Base-by-base conservation (phyloP, 2,888 invertebrate species). In the Megamerina dolium region DNA sequence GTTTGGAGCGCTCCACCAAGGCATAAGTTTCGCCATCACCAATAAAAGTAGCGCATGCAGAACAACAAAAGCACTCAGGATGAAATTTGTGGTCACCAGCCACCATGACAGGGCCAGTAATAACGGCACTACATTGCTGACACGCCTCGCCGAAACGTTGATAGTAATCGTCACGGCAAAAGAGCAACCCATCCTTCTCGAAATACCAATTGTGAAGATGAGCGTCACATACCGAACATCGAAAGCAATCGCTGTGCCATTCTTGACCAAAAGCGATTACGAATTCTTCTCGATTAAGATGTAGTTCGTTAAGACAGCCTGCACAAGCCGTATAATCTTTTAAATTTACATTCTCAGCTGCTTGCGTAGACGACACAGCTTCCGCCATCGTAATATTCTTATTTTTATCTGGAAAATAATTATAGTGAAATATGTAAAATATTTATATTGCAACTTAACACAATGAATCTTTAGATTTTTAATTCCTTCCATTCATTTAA, bases 71-170 rank as follows among this genome's bases (percentile, higher is more conserved):
- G 74, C 94, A 94, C 76, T 94, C 94, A 33, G 93, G 92, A 74
- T 95, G 94, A 74, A 92, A 94, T 69, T 90, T 89, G 74, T 92
- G 92, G 63, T 89, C 89, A 21, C 93, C 94, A 17, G 93, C 93
- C 49, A 91, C 83, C 93, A 94, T 93, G 52, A 92, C 89, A 19
- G 93, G 92, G 0, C 93, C 93, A 1, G 89, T 69, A 34, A 72
- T 72, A 3, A 70, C 62, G 33, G 64, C 55, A 45, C 82, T 80
- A 70, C 93, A 94, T 61, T 89, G 85, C 62, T 92, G 91, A 62
- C 93, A 94, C 41, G 84, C 82, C 71, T 91, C 89, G 1, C 91
- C 91, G 66, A 85, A 93, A 43, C 85, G 81, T 8, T 83, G 75
- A 85, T 87, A 90, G 66, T 92, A 93, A 73, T 93, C 91, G 51